Evolutionary conservation across 2,113 vertebrate genomes (phyloP), one percentile per base, ranked within the genome.

Genomic region (Taxidea taxus): DNA sequence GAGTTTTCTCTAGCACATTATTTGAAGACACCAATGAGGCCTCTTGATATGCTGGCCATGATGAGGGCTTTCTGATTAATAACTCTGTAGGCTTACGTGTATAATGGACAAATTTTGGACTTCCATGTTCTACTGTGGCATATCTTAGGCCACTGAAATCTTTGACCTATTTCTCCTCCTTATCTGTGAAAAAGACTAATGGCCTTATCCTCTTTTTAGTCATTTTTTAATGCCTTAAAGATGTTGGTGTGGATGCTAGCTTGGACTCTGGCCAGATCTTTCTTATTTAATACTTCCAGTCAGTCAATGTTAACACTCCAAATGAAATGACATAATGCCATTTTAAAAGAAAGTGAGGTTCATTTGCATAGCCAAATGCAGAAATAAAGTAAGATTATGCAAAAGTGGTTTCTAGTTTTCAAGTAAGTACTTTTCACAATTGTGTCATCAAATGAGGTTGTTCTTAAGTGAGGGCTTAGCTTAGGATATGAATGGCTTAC

Each of bases 261-360:
- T 66, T 90, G 39, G 60, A 94, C 5, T 64, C n/a, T 34, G 72
- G 56, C 27, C n/a, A 96, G 39, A 2, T 83, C 25, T 91, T 91
- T 92, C 39, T 93, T 27, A 86, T 94, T 88, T 81, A 95, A 72
- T 56, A 37, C 18, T 92, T 93, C 20, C 34, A n/a, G 47, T 84
- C 64, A 27, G 72, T 87, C 66, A 74, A 39, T 80, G 89, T 54
- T 39, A 94, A 68, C 23, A 83, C 25, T 68, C 64, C 34, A 68
- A 77, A 42, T 39, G 68, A 81, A 93, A 66, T 68, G 58, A 82
- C 64, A 92, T 34, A 47, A 88, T 80, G 6, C 4, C 54, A 13
- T 91, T 96, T 93, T 56, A 91, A 91, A 94, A 91, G 64, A 94
- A 92, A 93, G 9, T 2, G 21, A 88, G 42, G 51, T 34, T 81